Evolutionary conservation across 2,888 invertebrate genomes (phyloP).

Genomic region (Trichogramma dendrolimi): DNA sequence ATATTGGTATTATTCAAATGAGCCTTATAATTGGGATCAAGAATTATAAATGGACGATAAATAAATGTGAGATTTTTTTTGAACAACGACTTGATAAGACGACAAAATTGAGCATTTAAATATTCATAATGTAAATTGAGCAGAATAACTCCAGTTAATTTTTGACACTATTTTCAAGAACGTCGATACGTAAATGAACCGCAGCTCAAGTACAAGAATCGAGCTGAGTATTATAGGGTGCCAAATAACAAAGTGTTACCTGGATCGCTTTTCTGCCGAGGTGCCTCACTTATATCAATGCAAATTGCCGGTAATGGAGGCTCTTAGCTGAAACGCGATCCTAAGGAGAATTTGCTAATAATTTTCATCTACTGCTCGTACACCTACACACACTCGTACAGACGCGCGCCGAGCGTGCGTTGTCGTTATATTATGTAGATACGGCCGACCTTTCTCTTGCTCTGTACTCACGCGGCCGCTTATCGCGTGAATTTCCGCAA

Average conservation of each 20-base stretch:
- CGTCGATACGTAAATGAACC: no score
- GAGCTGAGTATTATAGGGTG: neutral
- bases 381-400: neutral
- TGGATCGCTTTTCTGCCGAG: slow-evolving; percentile 42
- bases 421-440: neutral
- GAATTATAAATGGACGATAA: no score
- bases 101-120: no score
- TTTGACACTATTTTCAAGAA: no score
- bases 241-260: slow-evolving; percentile 44
- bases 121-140: no score
- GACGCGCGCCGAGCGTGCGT: neutral
- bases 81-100: no score
- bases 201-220: no score
- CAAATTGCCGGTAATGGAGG: slow-evolving; percentile 49
- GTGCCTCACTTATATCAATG: slow-evolving; percentile 44
- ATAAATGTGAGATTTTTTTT: no score
- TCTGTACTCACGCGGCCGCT: neutral
- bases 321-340: slow-evolving; percentile 47
- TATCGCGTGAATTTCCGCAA: slow-evolving; percentile 26
- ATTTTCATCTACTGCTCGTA: slow-evolving; percentile 16
- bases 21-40: no score
- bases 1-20: no score
- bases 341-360: slow-evolving; percentile 17
- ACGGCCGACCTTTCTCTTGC: neutral
- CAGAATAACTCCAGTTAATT: no score